These are phyloP conservation scores for Helobdella robusta DNA, from an alignment of 2,888 invertebrate species.

Conservation along the genomic window DNA sequence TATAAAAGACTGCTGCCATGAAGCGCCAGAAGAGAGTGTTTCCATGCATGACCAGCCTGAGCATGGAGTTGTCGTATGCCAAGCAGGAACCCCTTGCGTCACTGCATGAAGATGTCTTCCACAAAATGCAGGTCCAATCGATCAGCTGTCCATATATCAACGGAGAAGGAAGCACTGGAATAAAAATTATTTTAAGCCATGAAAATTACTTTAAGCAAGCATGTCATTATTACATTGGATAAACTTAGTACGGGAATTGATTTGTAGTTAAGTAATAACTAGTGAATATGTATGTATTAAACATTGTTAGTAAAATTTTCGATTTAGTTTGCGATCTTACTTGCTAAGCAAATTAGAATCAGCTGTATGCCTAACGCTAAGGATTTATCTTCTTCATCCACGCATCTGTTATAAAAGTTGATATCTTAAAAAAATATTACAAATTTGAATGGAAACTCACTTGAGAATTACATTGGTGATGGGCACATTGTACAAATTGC, in stretches of 20 bases:
- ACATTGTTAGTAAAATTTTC: no score
- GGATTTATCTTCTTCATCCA: constrained; percentile 18
- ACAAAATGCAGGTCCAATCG: constrained; percentile 19
- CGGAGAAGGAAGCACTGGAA: constrained; percentile 22
- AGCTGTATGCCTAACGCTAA: constrained; percentile 15
- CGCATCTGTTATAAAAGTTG: constrained; percentile 9
- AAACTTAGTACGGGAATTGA: no score
- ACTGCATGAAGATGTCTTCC: neutral
- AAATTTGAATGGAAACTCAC: neutral
- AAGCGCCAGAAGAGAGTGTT: neutral
- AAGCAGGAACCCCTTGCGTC: constrained; percentile 13
- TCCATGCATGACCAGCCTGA: constrained; percentile 15
- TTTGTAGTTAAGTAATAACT: no score
- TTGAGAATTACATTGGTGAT: constrained; percentile 22
- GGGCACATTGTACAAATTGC: constrained; percentile 25
- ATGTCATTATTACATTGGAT: no score
- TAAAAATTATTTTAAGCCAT: neutral
- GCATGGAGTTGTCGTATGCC: constrained; percentile 17
- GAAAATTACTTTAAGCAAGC: no score
- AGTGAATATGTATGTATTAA: no score
- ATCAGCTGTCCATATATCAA: constrained; percentile 21
- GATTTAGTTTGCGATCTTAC: constrained; percentile 6
- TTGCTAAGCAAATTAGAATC: constrained; percentile 9
- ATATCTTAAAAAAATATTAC: neutral
- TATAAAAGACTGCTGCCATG: neutral